Percentiles rank a stretch among this genome's conserved stretches.
Conservation (phyloP, 2,113 vertebrate species). For the Sardina pilchardus region DNA sequence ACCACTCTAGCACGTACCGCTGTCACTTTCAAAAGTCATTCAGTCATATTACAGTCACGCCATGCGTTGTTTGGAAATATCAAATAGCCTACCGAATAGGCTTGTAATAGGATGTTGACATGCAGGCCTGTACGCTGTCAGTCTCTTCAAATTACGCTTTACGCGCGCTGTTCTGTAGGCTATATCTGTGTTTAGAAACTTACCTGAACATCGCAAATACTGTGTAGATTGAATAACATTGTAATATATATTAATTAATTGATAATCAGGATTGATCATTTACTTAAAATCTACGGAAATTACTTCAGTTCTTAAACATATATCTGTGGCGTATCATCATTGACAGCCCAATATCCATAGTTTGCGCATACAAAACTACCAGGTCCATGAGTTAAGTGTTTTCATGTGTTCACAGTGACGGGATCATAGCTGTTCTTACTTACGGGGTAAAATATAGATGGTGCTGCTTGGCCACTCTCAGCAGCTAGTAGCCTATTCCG, state of each 20-base stretch:
- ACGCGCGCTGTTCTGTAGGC: background rate
- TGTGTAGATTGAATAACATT: background rate
- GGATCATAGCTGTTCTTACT: background rate
- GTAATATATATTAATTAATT: background rate
- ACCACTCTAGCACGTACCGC: background rate
- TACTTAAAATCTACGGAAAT: background rate
- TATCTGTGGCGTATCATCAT: background rate
- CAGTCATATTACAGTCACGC: background rate
- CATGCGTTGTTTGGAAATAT: constrained; percentile 4
- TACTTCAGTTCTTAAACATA: background rate
- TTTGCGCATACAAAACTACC: background rate
- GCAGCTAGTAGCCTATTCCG: background rate
- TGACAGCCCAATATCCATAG: background rate
- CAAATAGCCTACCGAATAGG: background rate
- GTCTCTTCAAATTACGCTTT: background rate
- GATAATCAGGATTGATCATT: background rate
- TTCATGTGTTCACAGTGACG: background rate
- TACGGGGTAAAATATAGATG: background rate
- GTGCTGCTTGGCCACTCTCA: background rate
- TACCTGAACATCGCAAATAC: background rate
- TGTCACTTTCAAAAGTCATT: background rate
- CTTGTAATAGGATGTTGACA: background rate
- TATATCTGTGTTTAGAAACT: background rate
- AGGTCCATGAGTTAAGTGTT: background rate
- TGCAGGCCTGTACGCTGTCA: background rate